Evolutionary conservation across 2,888 invertebrate species (phyloP).

Genomic region (Scotopteryx bipunctaria): DNA sequence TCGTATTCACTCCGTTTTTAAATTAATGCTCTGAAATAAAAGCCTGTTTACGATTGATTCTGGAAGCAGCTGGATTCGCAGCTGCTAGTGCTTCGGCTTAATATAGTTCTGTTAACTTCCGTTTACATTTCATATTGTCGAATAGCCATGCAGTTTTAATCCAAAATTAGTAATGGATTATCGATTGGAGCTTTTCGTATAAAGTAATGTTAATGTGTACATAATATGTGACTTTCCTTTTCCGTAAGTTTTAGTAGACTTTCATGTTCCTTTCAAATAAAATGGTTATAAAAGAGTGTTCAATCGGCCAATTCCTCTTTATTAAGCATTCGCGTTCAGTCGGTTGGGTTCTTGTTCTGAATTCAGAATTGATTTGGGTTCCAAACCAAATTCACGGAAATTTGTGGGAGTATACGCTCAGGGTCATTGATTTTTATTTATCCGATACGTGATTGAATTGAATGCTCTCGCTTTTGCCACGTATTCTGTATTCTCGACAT

Average conservation of each 20-base stretch:
- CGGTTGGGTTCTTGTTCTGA: constrained; percentile 23
- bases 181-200: too few relatives aligned
- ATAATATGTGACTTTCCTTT: not conserved
- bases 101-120: constrained; percentile 17
- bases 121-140: constrained; percentile 7
- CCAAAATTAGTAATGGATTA: constrained; percentile 1
- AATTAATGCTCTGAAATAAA: constrained; percentile 17
- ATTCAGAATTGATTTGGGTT: constrained; percentile 34
- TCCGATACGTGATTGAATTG: constrained; percentile 57
- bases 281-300: not conserved
- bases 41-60: constrained; percentile 26
- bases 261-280: not conserved
- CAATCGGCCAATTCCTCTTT: constrained; percentile 12
- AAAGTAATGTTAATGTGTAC: too few relatives aligned
- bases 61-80: constrained; percentile 29
- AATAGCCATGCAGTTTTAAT: not conserved
- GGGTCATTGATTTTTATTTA: constrained; percentile 48
- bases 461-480: constrained; percentile 61
- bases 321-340: constrained; percentile 18
- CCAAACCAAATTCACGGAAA: constrained; percentile 33
- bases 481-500: constrained; percentile 50
- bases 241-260: not conserved
- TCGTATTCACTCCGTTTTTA: constrained; percentile 21
- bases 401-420: constrained; percentile 40
- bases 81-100: constrained; percentile 23